These are phyloP conservation scores for Scaeva pyrastri DNA, from an alignment of 2,888 invertebrate species.

Conservation along the genomic window DNA sequence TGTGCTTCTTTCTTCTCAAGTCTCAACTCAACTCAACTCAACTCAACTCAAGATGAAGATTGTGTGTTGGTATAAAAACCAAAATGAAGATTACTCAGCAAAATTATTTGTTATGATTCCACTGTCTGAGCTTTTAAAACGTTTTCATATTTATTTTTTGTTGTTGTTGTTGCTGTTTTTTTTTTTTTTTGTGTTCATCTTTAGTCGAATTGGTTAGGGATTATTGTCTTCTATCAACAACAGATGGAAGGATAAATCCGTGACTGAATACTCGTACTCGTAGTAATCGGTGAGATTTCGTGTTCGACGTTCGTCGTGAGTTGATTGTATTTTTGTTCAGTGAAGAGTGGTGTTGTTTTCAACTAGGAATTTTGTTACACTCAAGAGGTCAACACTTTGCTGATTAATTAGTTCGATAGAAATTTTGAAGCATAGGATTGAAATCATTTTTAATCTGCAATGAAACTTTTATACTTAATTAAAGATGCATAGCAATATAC, in stretches of 20 bases:
- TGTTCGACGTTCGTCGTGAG: neutral
- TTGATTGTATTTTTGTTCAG: neutral
- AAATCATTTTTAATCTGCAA: neutral
- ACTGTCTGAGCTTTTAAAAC: slow-evolving; percentile 44
- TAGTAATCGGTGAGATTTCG: slow-evolving; percentile 10
- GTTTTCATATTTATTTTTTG: neutral
- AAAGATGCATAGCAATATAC: too few species aligned
- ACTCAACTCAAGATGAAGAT: neutral
- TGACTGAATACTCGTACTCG: slow-evolving; percentile 7
- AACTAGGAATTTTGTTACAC: neutral
- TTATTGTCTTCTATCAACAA: slow-evolving; percentile 39
- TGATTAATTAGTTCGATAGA: neutral
- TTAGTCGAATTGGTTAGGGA: slow-evolving; percentile 2
- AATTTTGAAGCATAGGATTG: neutral
- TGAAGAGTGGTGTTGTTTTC: neutral
- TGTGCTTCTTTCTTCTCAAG: neutral
- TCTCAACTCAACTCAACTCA: neutral
- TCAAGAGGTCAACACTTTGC: slow-evolving; percentile 8
- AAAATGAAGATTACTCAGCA: slow-evolving; percentile 40
- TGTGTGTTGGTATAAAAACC: neutral
- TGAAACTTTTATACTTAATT: too few species aligned
- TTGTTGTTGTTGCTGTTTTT: neutral
- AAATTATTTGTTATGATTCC: slow-evolving; percentile 46
- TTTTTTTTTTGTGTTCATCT: neutral
- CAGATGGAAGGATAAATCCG: slow-evolving; percentile 31